Evolutionary conservation across 2,113 vertebrate species (phyloP), one percentile per base, ranked within the genome.

Genomic region (Phrynocephalus versicolor): DNA sequence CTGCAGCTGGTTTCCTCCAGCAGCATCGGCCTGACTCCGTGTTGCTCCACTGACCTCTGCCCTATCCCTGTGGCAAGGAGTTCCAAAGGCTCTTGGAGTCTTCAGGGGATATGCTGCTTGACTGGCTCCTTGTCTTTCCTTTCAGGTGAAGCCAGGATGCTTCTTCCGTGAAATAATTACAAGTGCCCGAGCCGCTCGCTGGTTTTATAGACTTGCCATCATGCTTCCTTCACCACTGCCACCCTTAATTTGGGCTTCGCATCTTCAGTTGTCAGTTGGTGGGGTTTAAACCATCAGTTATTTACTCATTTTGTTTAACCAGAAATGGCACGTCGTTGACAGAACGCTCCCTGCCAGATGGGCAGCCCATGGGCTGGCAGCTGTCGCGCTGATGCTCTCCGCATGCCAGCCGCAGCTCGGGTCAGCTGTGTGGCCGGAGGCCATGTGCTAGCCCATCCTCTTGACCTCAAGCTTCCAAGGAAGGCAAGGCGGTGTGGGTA

Each of bases 231-330:
- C 2, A 3, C 77, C 19, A 1, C 71, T 30, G 25, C 85, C 41
- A 30, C 33, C 58, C 30, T 39, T 73, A 8, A 86, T 57, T 73
- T 51, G 14, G 33, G 33, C 45, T 57, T 74, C 39, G 13, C 21
- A 1, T 65, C 9, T 39, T 55, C 30, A 30, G 37, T 9, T 67
- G 72, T 76, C 72, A 65, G 2, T 35, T 65, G 82, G 82, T 55
- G 72, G 73, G 60, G 33, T 83, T 83, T 33, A 75, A 74, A 33
- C 51, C 58, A 72, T 75, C 71, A 16, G 82, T 27, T 37, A 21
- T 69, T 58, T 55, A 51, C 83, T n/a, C 33, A 4, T 78, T 78
- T 19, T 21, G 45, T 39, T 78, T n/a, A 70, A 70, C 72, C 13
- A n/a, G 62, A 67, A 39, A 30, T 19, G 51, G n/a, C 73, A 12